Conservation (phyloP, 2,113 vertebrate species). For the Serinus canaria region DNA sequence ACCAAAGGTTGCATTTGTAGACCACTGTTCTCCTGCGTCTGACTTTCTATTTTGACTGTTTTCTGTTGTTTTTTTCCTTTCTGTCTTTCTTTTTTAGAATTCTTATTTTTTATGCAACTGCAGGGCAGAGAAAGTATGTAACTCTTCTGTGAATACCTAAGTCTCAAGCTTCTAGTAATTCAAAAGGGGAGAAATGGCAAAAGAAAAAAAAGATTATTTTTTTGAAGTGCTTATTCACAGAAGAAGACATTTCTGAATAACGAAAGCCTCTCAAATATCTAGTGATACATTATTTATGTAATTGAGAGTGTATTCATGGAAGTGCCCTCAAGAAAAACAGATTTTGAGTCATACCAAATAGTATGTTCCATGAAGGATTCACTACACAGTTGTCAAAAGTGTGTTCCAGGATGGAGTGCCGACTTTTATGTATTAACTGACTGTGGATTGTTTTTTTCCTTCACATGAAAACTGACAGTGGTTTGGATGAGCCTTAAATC, state of each 20-base stretch:
- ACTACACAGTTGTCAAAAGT: neutral
- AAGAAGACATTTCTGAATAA: neutral
- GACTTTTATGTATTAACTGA: neutral
- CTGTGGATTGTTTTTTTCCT: neutral
- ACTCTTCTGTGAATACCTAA: neutral
- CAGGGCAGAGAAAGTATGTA: neutral
- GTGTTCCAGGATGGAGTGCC: neutral
- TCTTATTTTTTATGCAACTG: neutral
- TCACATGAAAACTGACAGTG: neutral
- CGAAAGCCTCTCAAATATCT: neutral
- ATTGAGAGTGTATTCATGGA: conserved; percentile 3
- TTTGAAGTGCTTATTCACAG: neutral
- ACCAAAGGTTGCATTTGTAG: neutral
- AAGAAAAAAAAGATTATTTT: neutral
- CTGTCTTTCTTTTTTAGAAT: neutral
- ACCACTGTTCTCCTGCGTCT: neutral
- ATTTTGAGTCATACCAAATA: neutral
- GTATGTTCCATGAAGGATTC: neutral
- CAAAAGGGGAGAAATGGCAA: neutral
- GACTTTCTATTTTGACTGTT: neutral
- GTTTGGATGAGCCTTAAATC: conserved; percentile 7
- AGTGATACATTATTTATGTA: conserved; percentile 12
- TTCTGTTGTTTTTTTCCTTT: neutral
- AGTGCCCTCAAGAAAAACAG: neutral
- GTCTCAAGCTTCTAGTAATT: neutral